Evolutionary conservation across 2,888 invertebrate genomes (phyloP).

Genomic region (Cheilosia vulpina): DNA sequence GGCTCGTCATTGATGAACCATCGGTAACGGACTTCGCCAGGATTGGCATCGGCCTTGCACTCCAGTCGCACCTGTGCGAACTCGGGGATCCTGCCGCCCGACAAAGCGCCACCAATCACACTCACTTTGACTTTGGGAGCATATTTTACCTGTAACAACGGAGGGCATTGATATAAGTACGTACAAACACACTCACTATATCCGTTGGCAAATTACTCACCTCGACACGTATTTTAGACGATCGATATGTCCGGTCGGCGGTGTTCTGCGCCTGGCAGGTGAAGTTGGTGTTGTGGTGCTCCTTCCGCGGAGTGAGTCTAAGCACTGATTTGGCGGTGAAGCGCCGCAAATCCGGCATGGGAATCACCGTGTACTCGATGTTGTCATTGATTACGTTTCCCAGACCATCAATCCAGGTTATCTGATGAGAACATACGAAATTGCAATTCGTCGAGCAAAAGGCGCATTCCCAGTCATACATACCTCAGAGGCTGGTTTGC

Average conservation of each 20-base stretch:
- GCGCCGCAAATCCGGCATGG: constrained; percentile 91
- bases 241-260: constrained; percentile 93
- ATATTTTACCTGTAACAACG: constrained; percentile 90
- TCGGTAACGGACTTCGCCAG: constrained; percentile 91
- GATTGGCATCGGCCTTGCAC: constrained; percentile 96
- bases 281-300: constrained; percentile 95
- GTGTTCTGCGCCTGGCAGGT: constrained; percentile 97
- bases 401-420: constrained; percentile 96
- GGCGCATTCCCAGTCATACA: constrained; percentile 78
- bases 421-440: constrained; percentile 85
- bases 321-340: constrained; percentile 93
- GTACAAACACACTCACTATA: constrained; percentile 4
- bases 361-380: constrained; percentile 90
- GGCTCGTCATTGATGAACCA: constrained; percentile 94
- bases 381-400: constrained; percentile 93
- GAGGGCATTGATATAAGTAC: constrained; percentile 15
- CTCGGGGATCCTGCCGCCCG: constrained; percentile 89
- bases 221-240: constrained; percentile 91
- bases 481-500: constrained; percentile 97
- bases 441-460: constrained; percentile 10
- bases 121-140: constrained; percentile 94
- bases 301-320: constrained; percentile 92
- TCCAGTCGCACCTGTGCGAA: constrained; percentile 91
- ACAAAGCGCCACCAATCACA: constrained; percentile 85
- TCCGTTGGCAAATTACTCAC: constrained; percentile 84